phyloP scores from a whole-genome alignment of 2,888 invertebrate species.

The Protodeltote pygarga region DNA sequence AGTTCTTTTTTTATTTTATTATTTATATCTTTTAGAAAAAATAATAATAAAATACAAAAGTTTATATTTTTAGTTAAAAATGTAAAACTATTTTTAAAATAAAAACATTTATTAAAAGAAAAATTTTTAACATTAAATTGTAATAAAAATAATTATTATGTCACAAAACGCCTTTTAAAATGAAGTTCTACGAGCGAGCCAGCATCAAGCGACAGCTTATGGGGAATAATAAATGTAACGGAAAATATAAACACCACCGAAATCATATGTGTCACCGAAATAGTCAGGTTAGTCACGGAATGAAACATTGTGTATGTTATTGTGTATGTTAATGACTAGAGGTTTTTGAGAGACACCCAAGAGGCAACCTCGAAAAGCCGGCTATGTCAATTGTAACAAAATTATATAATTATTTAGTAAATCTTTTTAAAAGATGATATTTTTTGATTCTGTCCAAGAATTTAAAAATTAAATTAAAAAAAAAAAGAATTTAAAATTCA shows the following conservation, averaged over 20 bases:
- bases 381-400: constrained; percentile 9
- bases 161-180: constrained; percentile 35
- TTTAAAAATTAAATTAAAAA: too few relatives aligned
- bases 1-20: too few relatives aligned
- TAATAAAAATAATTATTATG: neutral
- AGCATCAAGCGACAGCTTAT: constrained; percentile 45
- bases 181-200: constrained; percentile 37
- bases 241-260: constrained; percentile 45
- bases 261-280: constrained; percentile 36
- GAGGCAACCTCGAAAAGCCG: neutral
- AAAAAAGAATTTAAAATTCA: too few relatives aligned
- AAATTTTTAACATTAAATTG: neutral
- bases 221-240: constrained; percentile 25
- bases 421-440: too few relatives aligned
- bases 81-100: too few relatives aligned
- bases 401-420: too few relatives aligned
- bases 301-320: constrained; percentile 34
- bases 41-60: neutral
- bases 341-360: neutral
- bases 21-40: neutral
- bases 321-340: constrained; percentile 28
- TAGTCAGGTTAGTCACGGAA: constrained; percentile 42
- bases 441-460: too few relatives aligned
- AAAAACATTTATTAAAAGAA: neutral
- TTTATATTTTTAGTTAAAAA: too few relatives aligned